A percentile compares a stretch with the other conserved stretches of the same genome.
Conservation (phyloP, 2,113 vertebrate species). For the Calidris pygmaea region DNA sequence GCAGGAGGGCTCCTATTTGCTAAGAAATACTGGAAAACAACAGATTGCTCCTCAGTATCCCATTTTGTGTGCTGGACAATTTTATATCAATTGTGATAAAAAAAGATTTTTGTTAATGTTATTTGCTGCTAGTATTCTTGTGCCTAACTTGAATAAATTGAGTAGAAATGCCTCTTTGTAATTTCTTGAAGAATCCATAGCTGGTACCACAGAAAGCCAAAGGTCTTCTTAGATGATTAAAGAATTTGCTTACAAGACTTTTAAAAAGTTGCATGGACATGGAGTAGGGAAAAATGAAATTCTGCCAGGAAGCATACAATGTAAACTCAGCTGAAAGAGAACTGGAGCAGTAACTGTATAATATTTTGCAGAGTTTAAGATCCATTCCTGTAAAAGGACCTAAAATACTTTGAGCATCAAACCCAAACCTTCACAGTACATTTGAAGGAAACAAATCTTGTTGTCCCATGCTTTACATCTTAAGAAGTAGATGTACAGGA, state of each 20-base stretch:
- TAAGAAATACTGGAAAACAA: neutral
- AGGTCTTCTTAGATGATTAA: neutral
- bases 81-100: neutral
- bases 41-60: neutral
- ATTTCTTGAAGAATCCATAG: neutral
- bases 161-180: neutral
- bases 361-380: neutral
- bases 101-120: neutral
- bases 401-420: neutral
- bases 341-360: neutral
- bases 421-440: neutral
- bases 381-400: neutral
- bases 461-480: neutral
- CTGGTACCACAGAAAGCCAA: neutral
- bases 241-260: neutral
- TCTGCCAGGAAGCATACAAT: neutral
- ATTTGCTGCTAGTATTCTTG: neutral
- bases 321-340: neutral
- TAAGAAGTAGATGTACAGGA: neutral
- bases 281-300: neutral
- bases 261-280: neutral
- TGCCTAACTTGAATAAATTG: neutral
- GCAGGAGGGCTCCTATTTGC: neutral
- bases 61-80: neutral
- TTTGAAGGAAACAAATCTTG: neutral